Base-by-base conservation (phyloP, 2,888 invertebrate genomes). In the Timema podura region DNA sequence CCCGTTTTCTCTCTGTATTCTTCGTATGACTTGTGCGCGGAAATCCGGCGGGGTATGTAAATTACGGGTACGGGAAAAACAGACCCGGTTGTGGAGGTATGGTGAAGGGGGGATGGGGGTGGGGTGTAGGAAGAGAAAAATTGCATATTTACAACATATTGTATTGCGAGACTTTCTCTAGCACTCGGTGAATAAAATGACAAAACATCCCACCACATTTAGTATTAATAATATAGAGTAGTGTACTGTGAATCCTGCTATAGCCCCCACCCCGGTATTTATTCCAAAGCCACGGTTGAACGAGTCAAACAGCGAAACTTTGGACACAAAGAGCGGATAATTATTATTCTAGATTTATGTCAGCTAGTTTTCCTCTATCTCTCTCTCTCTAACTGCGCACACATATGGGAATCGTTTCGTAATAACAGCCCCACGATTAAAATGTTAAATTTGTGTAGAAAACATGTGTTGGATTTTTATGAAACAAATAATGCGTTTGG, bases 151-250 rank as follows among this genome's bases (percentile, higher is more conserved):
- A 30, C 30, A 30, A 30, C 30, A 30, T 30, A 30, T 30, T 30
- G 30, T 30, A 30, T 30, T 1, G 30, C 30, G 3, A 30, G 30
- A 30, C 30, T 30, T 30, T n/a, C n/a, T n/a, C n/a, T n/a, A 11
- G 45, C 11, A 10, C 16, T 8, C 15, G 10, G 13, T 44, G 11
- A 46, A 44, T 46, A 46, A 44, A 64, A 64, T 5, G 64, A 64
- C 10, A 13, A 11, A 44, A 64, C n/a, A 11, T 64, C 30, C 16
- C 30, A 10, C 11, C 5, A 30, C 59, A 5, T 59, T 9, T 47
- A 16, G 69, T 66, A 66, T 69, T 71, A 66, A 69, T 30, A 30
- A 69, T 69, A 71, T 69, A 61, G 68, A 48, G 65, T 51, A 69
- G 61, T 49, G 15, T 44, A 69, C 61, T 69, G 69, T 69, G 65